Conservation (phyloP, 2,113 vertebrate species). For the Emydura subglobosa region DNA sequence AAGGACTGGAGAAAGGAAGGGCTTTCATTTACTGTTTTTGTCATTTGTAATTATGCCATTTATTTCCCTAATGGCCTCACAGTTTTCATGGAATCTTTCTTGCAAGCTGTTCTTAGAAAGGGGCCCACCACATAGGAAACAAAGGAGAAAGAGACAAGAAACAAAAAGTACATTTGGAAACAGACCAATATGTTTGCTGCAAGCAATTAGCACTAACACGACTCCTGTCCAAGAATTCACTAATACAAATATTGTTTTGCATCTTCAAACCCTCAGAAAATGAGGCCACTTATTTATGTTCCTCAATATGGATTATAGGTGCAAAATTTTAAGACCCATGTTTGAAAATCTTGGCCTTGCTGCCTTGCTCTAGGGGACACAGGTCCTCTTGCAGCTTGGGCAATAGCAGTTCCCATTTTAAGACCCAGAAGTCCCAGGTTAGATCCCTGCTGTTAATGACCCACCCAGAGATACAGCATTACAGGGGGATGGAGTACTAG, state of each 20-base stretch:
- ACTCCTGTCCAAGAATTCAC: too few species aligned
- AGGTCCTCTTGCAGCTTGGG: neutral
- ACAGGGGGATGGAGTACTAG: neutral
- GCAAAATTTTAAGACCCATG: neutral
- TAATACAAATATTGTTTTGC: accelerated
- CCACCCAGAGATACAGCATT: neutral
- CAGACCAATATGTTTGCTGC: neutral
- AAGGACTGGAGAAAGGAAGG: slow-evolving; percentile 29
- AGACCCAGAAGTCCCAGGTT: neutral
- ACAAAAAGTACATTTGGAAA: slow-evolving; percentile 21
- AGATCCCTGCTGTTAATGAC: neutral
- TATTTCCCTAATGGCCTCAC: slow-evolving; percentile 39
- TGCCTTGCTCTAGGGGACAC: neutral
- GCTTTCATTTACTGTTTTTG: slow-evolving; percentile 41
- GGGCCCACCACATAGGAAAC: slow-evolving; percentile 26
- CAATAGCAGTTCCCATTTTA: neutral
- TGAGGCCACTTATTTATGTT: neutral
- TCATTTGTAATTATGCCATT: slow-evolving; percentile 52
- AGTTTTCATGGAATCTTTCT: slow-evolving; percentile 28
- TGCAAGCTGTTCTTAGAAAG: slow-evolving; percentile 36
- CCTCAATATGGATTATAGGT: neutral
- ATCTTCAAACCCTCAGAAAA: neutral
- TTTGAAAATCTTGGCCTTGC: neutral
- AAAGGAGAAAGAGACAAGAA: neutral
- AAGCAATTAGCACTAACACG: neutral